Evolutionary conservation across 2,113 vertebrate genomes (phyloP), one percentile per base, ranked within the genome.

Genomic region (Gymnobelideus leadbeateri): DNA sequence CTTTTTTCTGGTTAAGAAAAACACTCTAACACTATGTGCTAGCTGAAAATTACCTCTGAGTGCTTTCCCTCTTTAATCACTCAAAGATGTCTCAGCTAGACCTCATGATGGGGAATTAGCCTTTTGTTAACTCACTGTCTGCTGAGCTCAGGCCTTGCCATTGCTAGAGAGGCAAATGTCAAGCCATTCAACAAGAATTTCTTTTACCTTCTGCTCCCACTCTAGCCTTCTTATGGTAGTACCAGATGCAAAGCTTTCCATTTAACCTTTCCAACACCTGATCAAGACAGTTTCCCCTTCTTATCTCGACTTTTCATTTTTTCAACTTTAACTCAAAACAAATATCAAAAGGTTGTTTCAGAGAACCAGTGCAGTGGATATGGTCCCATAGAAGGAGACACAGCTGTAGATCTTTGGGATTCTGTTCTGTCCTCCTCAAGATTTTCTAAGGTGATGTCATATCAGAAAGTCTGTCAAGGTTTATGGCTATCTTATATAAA

Each of bases 261-360:
- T 91, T 55, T 2, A 23, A 94, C 8, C n/a, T 91, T 95, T 93
- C 51, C 19, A 43, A 50, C 12, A 97, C 37, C 43, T 57, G 43
- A 94, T 43, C 12, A 93, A 77, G 93, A 51, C 1, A 68, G 46
- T 46, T 92, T 89, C 10, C 19, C 21, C 7, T 84, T 84, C 19
- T 43, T 91, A 51, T 28, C 61, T 93, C 89, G 21, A n/a, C 2
- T 92, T 93, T 97, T 96, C 91, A 1, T 51, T 96, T 96, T 96
- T 98, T 94, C 90, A 95, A 68, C 90, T 97, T 23, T n/a, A 93
- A 97, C 89, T 96, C 37, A 93, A 97, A 93, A 94, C 51, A 9
- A 95, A 96, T 84, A 0, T 0, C 50, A 94, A 55, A 94, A 11
- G 50, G 47, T 89, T 95, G 1, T 89, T 96, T 28, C 31, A 28